Percentiles rank a stretch among this genome's conserved stretches.
phyloP scores from a whole-genome alignment of 2,888 invertebrate genomes.

The Spodoptera exigua region DNA sequence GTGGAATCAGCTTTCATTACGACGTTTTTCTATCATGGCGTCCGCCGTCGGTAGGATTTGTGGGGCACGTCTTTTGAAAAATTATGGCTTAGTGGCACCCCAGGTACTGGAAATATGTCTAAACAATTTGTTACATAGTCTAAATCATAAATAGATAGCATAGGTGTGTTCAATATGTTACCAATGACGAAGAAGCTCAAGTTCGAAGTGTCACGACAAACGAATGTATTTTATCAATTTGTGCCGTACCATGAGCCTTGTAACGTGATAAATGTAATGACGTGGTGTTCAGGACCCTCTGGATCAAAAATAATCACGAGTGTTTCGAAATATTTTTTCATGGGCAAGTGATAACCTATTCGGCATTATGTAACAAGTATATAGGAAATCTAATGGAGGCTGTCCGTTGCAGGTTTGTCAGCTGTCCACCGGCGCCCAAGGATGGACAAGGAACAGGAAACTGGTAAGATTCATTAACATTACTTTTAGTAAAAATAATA shows the following conservation, averaged over 20 bases:
- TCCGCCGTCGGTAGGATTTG: slow-evolving; percentile 96
- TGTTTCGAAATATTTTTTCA: slow-evolving; percentile 63
- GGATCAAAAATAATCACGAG: slow-evolving; percentile 46
- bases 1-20: slow-evolving; percentile 78
- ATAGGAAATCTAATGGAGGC: slow-evolving; percentile 80
- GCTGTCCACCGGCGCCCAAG: slow-evolving; percentile 92
- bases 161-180: slow-evolving; percentile 66
- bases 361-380: slow-evolving; percentile 87
- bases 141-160: slow-evolving; percentile 58
- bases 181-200: slow-evolving; percentile 60
- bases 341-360: slow-evolving; percentile 84
- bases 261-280: slow-evolving; percentile 58
- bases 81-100: slow-evolving; percentile 91
- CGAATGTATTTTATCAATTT: slow-evolving; percentile 75
- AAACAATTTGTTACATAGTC: slow-evolving; percentile 64
- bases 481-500: slow-evolving; percentile 4
- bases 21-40: slow-evolving; percentile 94
- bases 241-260: slow-evolving; percentile 54
- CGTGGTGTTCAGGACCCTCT: slow-evolving; percentile 55
- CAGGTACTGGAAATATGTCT: slow-evolving; percentile 90
- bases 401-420: slow-evolving; percentile 91
- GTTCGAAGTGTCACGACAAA: slow-evolving; percentile 66
- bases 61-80: slow-evolving; percentile 94
- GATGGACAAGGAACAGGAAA: slow-evolving; percentile 94
- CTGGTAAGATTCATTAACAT: slow-evolving; percentile 89